Conservation (phyloP, 1,140 invertebrate species). For the Eumaeus atala region DNA sequence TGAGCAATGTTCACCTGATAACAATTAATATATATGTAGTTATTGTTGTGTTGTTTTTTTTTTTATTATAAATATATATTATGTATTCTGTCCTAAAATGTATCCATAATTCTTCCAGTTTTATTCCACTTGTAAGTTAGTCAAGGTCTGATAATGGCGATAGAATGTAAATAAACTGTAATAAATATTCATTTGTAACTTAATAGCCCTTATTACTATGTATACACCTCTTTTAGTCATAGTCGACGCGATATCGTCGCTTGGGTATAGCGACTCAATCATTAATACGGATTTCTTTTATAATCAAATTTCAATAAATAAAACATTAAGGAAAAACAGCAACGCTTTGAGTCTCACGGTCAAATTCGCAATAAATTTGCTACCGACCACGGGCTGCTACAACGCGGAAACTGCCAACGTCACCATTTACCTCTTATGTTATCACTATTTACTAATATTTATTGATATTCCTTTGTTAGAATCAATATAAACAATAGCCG, state of each 20-base stretch:
- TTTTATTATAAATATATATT: constrained; percentile 1
- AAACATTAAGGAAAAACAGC: constrained; percentile 67
- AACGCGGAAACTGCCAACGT: constrained; percentile 43
- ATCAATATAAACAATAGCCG: too few relatives aligned
- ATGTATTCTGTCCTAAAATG: constrained; percentile 26
- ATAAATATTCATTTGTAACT: constrained; percentile 50
- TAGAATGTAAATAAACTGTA: constrained; percentile 33
- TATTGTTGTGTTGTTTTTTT: constrained; percentile 6
- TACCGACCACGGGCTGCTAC: constrained; percentile 37
- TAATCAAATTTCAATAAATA: constrained; percentile 70
- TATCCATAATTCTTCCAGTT: constrained; percentile 7
- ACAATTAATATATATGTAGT: not conserved
- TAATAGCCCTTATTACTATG: constrained; percentile 21
- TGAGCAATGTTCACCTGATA: not conserved
- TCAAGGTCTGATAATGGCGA: constrained; percentile 37
- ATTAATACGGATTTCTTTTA: constrained; percentile 57
- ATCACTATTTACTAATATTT: not conserved
- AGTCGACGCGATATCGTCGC: not conserved
- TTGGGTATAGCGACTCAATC: constrained; percentile 13
- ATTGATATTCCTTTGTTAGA: too few relatives aligned
- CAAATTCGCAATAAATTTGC: constrained; percentile 67
- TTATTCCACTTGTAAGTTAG: constrained; percentile 23
- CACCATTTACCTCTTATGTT: constrained; percentile 14
- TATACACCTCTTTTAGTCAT: not conserved
- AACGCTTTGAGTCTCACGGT: constrained; percentile 66